These are phyloP conservation scores for Henricia sp. DNA, from an alignment of 53 echinoderm and acorn worm genomes.

Conservation along the genomic window DNA sequence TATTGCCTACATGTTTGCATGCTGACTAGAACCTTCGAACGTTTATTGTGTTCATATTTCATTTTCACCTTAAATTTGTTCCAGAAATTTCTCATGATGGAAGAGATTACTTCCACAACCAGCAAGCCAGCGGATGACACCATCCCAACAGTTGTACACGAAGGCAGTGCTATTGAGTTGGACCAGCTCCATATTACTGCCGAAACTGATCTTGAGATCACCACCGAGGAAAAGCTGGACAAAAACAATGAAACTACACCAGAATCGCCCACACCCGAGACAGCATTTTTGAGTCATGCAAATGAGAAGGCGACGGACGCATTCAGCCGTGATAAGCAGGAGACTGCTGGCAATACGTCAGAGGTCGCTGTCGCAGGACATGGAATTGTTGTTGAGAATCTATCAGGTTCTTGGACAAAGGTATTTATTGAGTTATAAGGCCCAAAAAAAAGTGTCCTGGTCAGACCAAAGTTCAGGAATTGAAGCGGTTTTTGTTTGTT, in stretches of 20 bases:
- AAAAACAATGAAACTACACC: not conserved
- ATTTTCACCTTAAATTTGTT: not conserved
- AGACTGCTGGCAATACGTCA: not conserved
- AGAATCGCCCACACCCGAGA: not conserved
- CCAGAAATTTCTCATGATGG: slow-evolving; percentile 33
- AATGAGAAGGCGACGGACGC: no score
- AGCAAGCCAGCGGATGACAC: not conserved
- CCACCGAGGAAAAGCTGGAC: not conserved
- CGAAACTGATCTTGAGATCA: not conserved
- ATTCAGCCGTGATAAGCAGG: no score
- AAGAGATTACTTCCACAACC: not conserved
- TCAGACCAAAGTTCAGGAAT: no score
- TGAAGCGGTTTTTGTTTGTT: no score
- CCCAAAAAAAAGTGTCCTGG: no score
- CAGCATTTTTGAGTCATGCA: not conserved
- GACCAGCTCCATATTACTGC: not conserved
- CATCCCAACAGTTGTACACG: not conserved
- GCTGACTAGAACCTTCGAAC: not conserved
- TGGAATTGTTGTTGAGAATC: slow-evolving; percentile 1
- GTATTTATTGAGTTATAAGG: no score
- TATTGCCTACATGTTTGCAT: not conserved
- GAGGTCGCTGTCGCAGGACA: not conserved
- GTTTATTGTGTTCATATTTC: not conserved
- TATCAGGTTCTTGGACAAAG: slow-evolving; percentile 38
- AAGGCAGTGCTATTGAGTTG: no score